These are phyloP conservation scores for Drosophila albomicans DNA, from an alignment of 1,140 invertebrate genomes.

Conservation along the genomic window DNA sequence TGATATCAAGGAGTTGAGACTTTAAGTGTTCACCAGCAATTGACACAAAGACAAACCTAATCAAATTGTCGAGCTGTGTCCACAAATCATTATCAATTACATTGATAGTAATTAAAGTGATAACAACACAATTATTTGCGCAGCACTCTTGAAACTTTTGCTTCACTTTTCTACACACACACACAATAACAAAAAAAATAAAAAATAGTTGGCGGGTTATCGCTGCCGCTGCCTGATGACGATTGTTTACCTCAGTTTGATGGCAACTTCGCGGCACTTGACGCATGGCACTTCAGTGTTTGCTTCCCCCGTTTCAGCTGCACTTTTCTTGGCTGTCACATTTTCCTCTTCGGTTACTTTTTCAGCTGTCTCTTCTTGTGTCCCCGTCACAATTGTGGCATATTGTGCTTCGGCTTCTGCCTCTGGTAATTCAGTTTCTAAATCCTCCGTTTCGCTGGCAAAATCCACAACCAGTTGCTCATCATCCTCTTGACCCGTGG, in stretches of 20 bases:
- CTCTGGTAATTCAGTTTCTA: too few species aligned
- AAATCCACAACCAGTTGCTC: conserved; percentile 68
- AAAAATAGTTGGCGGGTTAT: background rate
- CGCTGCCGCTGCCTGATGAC: background rate
- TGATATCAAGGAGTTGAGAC: too few species aligned
- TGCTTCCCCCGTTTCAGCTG: background rate
- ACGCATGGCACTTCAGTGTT: conserved; percentile 70
- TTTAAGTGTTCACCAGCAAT: too few species aligned
- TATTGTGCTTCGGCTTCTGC: conserved; percentile 38
- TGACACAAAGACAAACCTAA: too few species aligned
- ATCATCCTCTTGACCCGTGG: background rate
- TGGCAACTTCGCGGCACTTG: conserved; percentile 79
- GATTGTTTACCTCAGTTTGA: conserved; percentile 74
- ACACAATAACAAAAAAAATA: background rate
- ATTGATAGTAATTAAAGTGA: too few species aligned
- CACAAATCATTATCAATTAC: too few species aligned
- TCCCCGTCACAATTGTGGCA: conserved; percentile 47
- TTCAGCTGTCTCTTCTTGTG: background rate
- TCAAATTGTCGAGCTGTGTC: too few species aligned
- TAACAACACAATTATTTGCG: too few species aligned
- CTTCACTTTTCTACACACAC: background rate
- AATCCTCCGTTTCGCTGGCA: conserved; percentile 60
- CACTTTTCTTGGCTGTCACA: background rate
- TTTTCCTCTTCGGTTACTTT: background rate
- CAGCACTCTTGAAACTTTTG: too few species aligned